Evolutionary conservation across 1,140 invertebrate species (phyloP), one percentile per base, ranked within the genome.

Genomic region (Dendroctonus ponderosae): DNA sequence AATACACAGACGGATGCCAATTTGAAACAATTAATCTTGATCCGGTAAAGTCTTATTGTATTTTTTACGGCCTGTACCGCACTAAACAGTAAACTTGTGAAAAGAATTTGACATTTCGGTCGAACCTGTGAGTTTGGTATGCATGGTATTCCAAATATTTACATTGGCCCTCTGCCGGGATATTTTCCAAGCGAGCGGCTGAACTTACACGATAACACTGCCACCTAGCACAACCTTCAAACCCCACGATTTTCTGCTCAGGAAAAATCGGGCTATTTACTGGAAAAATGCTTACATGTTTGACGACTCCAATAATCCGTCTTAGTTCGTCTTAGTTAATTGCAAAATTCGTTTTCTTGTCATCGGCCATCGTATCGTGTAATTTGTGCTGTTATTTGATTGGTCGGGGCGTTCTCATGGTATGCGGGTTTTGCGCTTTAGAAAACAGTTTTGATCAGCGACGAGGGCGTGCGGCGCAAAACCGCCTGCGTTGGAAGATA

Each of bases 31-130:
- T 41, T 43, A 38, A 26, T 40, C 14, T 52, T 43, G 39, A 43
- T 6, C 44, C 40, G 49, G 12, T 53, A 54, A 53, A 60, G 48
- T 69, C 11, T 42, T 8, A 70, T 71, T 69, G 56, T 74, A 56
- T 74, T 73, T 72, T 72, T 73, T 73, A 70, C 72, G 66, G 65
- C 67, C 44, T 50, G 68, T 71, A 70, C 71, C 67, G 67, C 71
- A 74, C 72, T 72, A 77, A 77, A 73, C 75, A 76, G 74, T 66
- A 76, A 77, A 79, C 78, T 74, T 75, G 73, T 74, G 73, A 74
- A 72, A 78, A 78, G 77, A 78, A 79, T 79, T 79, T 79, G 78
- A 79, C 78, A 79, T 79, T 79, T 79, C 75, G 72, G 76, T 78
- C 78, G 77, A 78, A 79, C 78, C 76, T 77, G 75, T 71, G 74